Evolutionary conservation across 2,888 invertebrate genomes (phyloP).

Genomic region (Diplazon laetatorius): DNA sequence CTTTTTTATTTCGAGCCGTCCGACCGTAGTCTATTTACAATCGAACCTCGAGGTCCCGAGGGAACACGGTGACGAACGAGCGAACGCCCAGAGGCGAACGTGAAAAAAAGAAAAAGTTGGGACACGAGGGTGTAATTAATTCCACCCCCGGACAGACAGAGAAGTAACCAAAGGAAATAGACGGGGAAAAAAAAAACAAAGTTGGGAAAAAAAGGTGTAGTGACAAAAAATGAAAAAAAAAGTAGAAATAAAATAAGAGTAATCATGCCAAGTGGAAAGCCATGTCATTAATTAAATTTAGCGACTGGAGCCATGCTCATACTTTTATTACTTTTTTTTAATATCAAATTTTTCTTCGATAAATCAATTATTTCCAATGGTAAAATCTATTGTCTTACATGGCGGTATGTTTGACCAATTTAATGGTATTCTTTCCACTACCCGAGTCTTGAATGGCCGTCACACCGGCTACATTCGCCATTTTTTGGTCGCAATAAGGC

Average conservation of each 20-base stretch:
- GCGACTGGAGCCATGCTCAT: conserved; percentile 65
- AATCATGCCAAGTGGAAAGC: conserved; percentile 80
- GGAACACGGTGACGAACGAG: conserved; percentile 43
- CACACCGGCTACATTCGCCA: conserved; percentile 84
- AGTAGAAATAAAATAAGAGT: too few relatives aligned
- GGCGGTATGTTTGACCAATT: conserved; percentile 82
- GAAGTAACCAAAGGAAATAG: conserved; percentile 39
- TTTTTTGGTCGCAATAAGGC: conserved; percentile 97
- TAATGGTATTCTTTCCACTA: conserved; percentile 83
- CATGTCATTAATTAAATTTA: conserved; percentile 69
- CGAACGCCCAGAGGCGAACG: conserved; percentile 38
- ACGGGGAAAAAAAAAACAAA: conserved; percentile 50
- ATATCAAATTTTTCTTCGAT: conserved; percentile 24
- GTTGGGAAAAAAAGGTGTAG: conserved; percentile 26
- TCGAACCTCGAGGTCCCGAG: conserved; percentile 42
- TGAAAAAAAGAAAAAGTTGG: conserved; percentile 55
- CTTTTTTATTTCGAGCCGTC: conserved; percentile 33
- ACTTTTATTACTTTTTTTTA: conserved; percentile 48
- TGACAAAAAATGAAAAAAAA: conserved; percentile 45
- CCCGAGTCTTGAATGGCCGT: conserved; percentile 82
- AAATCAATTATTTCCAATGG: conserved; percentile 52
- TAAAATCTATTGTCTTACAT: conserved; percentile 77
- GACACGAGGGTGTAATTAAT: conserved; percentile 58
- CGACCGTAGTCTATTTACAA: conserved; percentile 48
- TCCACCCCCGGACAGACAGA: conserved; percentile 56